phyloP scores from a whole-genome alignment of 2,113 vertebrate genomes.

The Crotophaga sulcirostris region DNA sequence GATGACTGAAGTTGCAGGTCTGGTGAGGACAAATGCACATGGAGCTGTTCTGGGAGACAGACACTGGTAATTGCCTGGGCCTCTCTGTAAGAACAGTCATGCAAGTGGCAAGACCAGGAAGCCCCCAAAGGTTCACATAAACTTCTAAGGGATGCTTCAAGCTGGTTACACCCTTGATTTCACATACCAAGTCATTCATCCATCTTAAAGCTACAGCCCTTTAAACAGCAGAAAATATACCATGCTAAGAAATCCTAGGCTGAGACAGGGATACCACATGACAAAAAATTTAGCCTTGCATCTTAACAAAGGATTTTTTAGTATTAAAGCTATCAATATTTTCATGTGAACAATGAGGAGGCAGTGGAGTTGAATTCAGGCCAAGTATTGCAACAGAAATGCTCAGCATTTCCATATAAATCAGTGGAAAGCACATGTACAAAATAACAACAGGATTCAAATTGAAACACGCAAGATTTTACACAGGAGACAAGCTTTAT shows the following conservation, averaged over 20 bases:
- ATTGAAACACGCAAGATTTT: not conserved
- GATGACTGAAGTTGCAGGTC: not conserved
- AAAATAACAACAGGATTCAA: not conserved
- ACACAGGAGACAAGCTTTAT: not conserved
- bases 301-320: not conserved
- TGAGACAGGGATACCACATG: not conserved
- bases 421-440: not conserved
- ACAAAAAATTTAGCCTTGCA: not conserved
- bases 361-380: not conserved
- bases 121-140: not conserved
- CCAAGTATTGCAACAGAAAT: not conserved
- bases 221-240: not conserved
- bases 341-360: not conserved
- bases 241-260: not conserved
- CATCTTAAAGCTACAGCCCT: not conserved
- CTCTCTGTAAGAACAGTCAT: not conserved
- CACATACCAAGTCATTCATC: not conserved
- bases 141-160: not conserved
- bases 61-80: fast-evolving
- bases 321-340: not conserved
- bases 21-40: not conserved
- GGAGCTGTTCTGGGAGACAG: not conserved
- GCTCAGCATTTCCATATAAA: not conserved
- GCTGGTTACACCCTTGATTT: not conserved
- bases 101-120: not conserved